These are phyloP conservation scores for Paralvinella palmiformis DNA, from an alignment of 1,140 invertebrate species.

Conservation along the genomic window DNA sequence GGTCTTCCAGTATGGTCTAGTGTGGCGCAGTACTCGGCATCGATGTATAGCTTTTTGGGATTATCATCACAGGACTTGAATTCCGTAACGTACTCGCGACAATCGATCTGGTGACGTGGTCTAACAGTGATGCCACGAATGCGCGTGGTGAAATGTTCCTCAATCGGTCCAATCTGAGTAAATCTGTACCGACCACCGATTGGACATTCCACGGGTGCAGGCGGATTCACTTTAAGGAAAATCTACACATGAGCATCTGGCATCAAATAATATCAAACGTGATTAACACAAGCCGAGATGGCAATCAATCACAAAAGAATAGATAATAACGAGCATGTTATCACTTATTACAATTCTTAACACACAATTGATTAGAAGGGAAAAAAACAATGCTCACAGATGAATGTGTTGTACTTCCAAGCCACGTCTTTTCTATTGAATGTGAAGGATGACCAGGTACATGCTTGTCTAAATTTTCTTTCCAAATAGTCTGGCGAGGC, in stretches of 20 bases:
- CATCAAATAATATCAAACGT: too few relatives aligned
- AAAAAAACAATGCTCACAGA: constrained; percentile 36
- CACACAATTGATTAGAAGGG: neutral
- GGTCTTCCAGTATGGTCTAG: constrained; percentile 89
- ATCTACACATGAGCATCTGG: too few relatives aligned
- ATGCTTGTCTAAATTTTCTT: constrained; percentile 44
- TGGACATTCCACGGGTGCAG: constrained; percentile 86
- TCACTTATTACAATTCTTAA: too few relatives aligned
- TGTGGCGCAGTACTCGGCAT: constrained; percentile 92
- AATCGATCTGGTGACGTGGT: constrained; percentile 85
- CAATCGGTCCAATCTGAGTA: constrained; percentile 75
- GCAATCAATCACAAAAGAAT: neutral
- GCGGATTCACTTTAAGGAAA: constrained; percentile 69
- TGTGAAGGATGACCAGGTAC: constrained; percentile 47
- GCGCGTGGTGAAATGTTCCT: constrained; percentile 73
- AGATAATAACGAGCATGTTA: neutral
- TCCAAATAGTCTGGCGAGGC: constrained; percentile 26
- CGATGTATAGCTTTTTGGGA: constrained; percentile 86
- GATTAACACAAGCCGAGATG: too few relatives aligned
- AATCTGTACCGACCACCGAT: constrained; percentile 95
- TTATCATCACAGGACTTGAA: constrained; percentile 71
- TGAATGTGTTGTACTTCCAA: constrained; percentile 49
- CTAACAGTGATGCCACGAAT: constrained; percentile 91
- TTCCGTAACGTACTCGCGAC: constrained; percentile 89
- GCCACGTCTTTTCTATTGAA: constrained; percentile 42